These are phyloP conservation scores for Anthonomus grandis DNA, from an alignment of 1,140 invertebrate species.

Conservation along the genomic window DNA sequence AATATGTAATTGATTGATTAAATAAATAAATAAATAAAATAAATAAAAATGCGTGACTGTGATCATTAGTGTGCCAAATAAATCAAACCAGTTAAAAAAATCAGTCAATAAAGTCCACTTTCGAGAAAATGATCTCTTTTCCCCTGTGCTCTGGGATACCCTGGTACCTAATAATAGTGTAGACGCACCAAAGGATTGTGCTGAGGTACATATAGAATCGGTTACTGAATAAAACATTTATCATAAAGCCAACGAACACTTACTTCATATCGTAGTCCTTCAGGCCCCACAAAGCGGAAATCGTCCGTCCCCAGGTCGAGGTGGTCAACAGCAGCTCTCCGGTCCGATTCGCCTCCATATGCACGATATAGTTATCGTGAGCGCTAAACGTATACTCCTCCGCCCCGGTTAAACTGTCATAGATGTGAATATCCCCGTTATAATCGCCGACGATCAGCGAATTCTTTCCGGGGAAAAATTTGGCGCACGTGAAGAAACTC, in stretches of 20 bases:
- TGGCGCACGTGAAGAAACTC: slow-evolving; percentile 78
- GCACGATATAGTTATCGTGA: slow-evolving; percentile 79
- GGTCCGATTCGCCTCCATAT: slow-evolving; percentile 69
- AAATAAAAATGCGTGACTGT: too few species aligned
- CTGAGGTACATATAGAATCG: not conserved
- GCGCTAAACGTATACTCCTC: slow-evolving; percentile 77
- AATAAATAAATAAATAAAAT: too few species aligned
- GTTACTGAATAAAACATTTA: not conserved
- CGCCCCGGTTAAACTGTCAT: slow-evolving; percentile 75
- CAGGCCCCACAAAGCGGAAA: slow-evolving; percentile 84
- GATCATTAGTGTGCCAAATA: too few species aligned
- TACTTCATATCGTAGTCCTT: slow-evolving; percentile 70
- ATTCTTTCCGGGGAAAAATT: slow-evolving; percentile 76
- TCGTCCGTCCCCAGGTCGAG: slow-evolving; percentile 74
- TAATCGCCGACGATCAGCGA: slow-evolving; percentile 82
- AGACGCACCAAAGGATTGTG: not conserved
- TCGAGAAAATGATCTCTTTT: too few species aligned
- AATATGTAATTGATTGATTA: too few species aligned
- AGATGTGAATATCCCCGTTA: slow-evolving; percentile 82
- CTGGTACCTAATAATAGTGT: too few species aligned
- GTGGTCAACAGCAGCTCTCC: slow-evolving; percentile 82
- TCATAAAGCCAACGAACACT: too few species aligned
- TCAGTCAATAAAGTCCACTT: too few species aligned
- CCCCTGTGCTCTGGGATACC: too few species aligned
- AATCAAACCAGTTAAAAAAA: too few species aligned